These are phyloP conservation scores for Eupithecia centaureata DNA, from an alignment of 2,888 invertebrate genomes.

Conservation along the genomic window DNA sequence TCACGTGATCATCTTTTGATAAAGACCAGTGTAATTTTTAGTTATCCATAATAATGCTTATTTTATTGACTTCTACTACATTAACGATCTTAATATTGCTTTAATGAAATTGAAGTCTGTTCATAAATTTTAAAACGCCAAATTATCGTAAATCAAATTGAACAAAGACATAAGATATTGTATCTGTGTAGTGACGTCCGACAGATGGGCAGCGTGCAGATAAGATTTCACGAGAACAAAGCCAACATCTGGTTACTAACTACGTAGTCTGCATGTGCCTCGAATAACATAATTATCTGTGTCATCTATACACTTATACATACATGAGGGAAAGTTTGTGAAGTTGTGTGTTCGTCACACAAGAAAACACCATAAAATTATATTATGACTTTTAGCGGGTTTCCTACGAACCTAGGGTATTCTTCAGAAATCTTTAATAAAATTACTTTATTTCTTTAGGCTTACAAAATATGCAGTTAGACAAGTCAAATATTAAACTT, in stretches of 20 bases:
- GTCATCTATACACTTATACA: background rate
- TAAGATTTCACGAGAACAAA: conserved; percentile 74
- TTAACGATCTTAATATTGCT: too few relatives aligned
- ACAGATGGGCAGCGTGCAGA: conserved; percentile 68
- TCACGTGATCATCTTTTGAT: too few relatives aligned
- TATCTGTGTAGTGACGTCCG: conserved; percentile 49
- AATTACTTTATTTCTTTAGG: too few relatives aligned
- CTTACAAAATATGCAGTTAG: background rate
- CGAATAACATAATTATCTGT: conserved; percentile 16
- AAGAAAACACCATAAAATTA: background rate
- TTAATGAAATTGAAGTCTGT: too few relatives aligned
- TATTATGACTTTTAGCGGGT: too few relatives aligned
- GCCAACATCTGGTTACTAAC: conserved; percentile 56
- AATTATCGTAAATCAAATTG: conserved; percentile 2
- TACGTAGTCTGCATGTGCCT: conserved; percentile 29
- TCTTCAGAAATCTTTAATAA: too few relatives aligned
- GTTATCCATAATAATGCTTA: too few relatives aligned
- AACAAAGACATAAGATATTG: conserved; percentile 43
- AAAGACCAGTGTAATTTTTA: too few relatives aligned
- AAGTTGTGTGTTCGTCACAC: background rate
- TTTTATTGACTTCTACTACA: too few relatives aligned
- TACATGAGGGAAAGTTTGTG: background rate
- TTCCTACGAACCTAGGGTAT: too few relatives aligned
- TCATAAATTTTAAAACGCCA: background rate
- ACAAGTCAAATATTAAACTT: too few relatives aligned